Percentiles rank a stretch among this genome's conserved stretches.
Evolutionary conservation across 2,797 vertebrate genomes (phyloP).

Genomic region (Macropodus opercularis): DNA sequence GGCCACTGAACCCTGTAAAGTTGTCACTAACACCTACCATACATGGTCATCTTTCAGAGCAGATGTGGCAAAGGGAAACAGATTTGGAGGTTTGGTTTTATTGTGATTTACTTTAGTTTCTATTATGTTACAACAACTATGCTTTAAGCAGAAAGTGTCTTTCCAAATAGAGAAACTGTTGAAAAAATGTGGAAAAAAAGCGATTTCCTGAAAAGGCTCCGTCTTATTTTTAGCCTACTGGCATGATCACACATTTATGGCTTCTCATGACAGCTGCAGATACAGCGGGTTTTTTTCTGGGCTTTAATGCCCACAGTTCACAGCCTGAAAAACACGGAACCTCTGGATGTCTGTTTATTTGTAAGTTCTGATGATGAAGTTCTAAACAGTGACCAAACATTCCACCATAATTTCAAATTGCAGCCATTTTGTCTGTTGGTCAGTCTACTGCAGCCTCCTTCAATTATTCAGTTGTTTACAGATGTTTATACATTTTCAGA

Average conservation of each 20-base stretch:
- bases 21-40: conserved; percentile 12
- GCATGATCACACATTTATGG: neutral
- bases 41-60: conserved; percentile 19
- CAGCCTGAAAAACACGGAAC: neutral
- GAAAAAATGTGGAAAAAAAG: neutral
- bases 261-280: neutral
- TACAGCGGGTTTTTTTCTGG: neutral
- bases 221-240: neutral
- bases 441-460: neutral
- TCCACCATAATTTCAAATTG: conserved; percentile 4
- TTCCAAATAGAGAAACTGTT: neutral
- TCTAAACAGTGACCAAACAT: neutral
- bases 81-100: conserved; percentile 5
- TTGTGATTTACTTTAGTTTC: neutral
- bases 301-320: neutral
- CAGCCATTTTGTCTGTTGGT: neutral
- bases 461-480: neutral
- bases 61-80: neutral
- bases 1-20: conserved; percentile 5
- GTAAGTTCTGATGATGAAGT: neutral
- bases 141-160: neutral
- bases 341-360: neutral
- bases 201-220: neutral
- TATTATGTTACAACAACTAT: neutral
- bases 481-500: conserved; percentile 9